Evolutionary conservation across 2,113 vertebrate species (phyloP).

Genomic region (Calonectris borealis): DNA sequence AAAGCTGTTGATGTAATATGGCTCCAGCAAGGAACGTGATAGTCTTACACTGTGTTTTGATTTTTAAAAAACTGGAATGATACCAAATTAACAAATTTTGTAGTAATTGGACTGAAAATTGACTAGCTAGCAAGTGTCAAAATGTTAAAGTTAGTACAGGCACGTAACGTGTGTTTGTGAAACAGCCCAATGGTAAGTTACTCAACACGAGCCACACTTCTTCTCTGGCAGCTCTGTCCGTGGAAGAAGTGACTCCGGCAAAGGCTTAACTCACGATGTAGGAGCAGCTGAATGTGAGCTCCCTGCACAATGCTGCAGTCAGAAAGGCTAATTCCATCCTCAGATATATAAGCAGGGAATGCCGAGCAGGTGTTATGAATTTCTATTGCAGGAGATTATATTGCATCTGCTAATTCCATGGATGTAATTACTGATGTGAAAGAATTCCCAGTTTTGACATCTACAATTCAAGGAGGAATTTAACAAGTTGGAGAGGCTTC

Average conservation of each 20-base stretch:
- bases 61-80: neutral
- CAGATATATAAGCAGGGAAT: neutral
- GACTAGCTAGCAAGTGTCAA: neutral
- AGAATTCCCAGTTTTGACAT: neutral
- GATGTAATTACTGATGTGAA: constrained; percentile 10
- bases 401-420: neutral
- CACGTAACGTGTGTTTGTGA: neutral
- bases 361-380: neutral
- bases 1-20: neutral
- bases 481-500: neutral
- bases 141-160: neutral
- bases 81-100: neutral
- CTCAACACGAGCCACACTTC: accelerated
- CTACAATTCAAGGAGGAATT: neutral
- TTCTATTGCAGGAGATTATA: constrained; percentile 3
- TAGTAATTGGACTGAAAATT: neutral
- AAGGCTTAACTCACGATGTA: neutral
- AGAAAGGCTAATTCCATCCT: neutral
- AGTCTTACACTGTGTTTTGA: neutral
- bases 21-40: neutral
- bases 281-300: neutral
- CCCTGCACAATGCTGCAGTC: neutral
- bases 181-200: neutral
- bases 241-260: neutral
- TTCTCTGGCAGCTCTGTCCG: neutral